Base-by-base conservation (phyloP, 2,113 vertebrate species). In the Helogale parvula region DNA sequence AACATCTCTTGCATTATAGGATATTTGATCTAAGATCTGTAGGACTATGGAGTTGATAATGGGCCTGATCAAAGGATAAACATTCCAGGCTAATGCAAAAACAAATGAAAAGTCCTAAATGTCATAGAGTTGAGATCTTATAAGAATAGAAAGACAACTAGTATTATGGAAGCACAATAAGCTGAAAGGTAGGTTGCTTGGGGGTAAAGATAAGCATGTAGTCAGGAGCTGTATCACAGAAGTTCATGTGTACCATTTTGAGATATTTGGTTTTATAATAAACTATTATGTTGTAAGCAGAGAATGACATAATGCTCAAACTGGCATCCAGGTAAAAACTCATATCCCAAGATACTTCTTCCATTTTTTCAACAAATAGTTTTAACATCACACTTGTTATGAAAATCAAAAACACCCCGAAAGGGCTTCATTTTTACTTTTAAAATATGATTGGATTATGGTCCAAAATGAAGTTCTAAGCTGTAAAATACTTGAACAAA, bases 401-500 rank as follows among this genome's bases (percentile, higher is more conserved):
- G 16, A 92, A 89, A 74, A 21, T 85, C 4, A 85, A 92, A 96
- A 94, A 63, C n/a, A 45, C 4, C 38, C 29, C 41, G 0, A 1
- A 47, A 86, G 7, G 10, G 79, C 14, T 92, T 96, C 25, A 86
- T 65, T 68, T 94, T 81, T 68, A 69, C 31, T 63, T 87, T 91
- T 76, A 68, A 93, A 96, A 72, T 63, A 79, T 79, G 38, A 84
- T 89, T 92, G n/a, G 1, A 84, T 77, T 96, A 65, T 19, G 14
- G 38, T 83, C 9, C 41, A 89, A 86, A 76, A 91, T 72, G 54
- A 72, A 91, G 31, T 33, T 94, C 38, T 93, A 72, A 82, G 94
- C 45, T 93, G 29, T 85, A 91, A 94, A 96, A 86, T 50, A 81
- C 19, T 35, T 77, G 60, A 91, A 94, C 33, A 90, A 97, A 96